Evolutionary conservation across 2,888 invertebrate species (phyloP).

Genomic region (Hirtodrosophila alboralis): DNA sequence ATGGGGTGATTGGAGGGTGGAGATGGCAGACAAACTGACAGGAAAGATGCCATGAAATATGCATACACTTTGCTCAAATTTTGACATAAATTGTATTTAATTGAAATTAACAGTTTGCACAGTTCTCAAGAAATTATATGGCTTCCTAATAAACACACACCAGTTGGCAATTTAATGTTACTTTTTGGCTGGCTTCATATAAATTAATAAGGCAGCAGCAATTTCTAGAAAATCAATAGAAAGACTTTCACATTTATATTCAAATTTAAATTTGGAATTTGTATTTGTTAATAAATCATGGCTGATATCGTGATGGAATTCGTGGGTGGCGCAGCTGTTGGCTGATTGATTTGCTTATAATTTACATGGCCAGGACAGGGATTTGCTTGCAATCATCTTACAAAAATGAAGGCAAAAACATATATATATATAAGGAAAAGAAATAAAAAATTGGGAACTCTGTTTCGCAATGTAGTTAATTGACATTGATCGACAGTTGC

Average conservation of each 20-base stretch:
- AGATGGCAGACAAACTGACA: background rate
- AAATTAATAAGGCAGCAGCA: slow-evolving; percentile 39
- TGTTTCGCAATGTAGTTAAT: slow-evolving; percentile 55
- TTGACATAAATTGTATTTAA: slow-evolving; percentile 68
- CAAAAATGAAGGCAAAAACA: too few relatives aligned
- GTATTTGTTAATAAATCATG: slow-evolving; percentile 65
- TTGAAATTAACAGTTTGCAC: slow-evolving; percentile 60
- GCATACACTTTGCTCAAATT: slow-evolving; percentile 56
- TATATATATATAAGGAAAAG: too few relatives aligned
- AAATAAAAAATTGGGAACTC: slow-evolving; percentile 15
- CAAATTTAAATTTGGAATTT: slow-evolving; percentile 47
- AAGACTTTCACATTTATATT: slow-evolving; percentile 8
- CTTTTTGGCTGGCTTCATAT: slow-evolving; percentile 18
- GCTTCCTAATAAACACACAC: slow-evolving; percentile 1
- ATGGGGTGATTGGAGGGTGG: background rate
- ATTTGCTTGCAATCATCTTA: slow-evolving; percentile 38
- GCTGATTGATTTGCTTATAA: slow-evolving; percentile 73
- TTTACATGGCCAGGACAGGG: slow-evolving; percentile 38
- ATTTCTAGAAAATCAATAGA: slow-evolving; percentile 65
- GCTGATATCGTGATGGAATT: background rate
- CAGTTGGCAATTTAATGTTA: slow-evolving; percentile 10
- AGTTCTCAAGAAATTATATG: slow-evolving; percentile 8
- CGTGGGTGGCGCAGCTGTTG: slow-evolving; percentile 50
- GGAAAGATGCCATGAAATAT: slow-evolving; percentile 58
- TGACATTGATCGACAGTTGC: slow-evolving; percentile 78